phyloP scores from a whole-genome alignment of 2,888 invertebrate genomes.

The Ophioninae sp. region DNA sequence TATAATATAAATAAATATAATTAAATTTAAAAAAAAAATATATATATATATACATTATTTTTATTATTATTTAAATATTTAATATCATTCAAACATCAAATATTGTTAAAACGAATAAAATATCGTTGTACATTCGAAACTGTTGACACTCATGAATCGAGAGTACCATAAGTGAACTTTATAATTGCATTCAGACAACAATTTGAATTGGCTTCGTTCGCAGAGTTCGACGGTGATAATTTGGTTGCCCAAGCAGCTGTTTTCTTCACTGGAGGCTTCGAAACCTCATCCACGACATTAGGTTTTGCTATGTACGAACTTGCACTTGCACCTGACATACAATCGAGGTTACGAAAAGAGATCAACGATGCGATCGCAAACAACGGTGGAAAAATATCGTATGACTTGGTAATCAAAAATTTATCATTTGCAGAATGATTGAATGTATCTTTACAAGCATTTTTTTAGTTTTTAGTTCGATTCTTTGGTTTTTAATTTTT shows the following conservation, averaged over 20 bases:
- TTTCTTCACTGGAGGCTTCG: slow-evolving; percentile 76
- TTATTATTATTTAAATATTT: too few relatives aligned
- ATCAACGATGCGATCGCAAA: slow-evolving; percentile 65
- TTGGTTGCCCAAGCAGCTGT: slow-evolving; percentile 72
- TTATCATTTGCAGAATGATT: background rate
- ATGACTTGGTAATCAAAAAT: slow-evolving; percentile 70
- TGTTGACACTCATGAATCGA: background rate
- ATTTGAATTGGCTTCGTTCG: background rate
- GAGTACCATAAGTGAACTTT: background rate
- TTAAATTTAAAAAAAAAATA: too few relatives aligned
- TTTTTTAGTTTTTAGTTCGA: too few relatives aligned
- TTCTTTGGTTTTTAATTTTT: too few relatives aligned
- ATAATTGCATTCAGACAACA: background rate
- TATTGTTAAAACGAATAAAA: background rate
- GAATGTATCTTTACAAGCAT: background rate
- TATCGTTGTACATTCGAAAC: background rate
- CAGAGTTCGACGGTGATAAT: slow-evolving; percentile 73
- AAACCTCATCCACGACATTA: slow-evolving; percentile 72
- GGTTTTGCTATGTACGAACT: slow-evolving; percentile 72
- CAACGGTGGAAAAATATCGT: slow-evolving; percentile 70
- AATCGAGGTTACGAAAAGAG: slow-evolving; percentile 69
- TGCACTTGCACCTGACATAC: slow-evolving; percentile 69
- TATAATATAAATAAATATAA: too few relatives aligned
- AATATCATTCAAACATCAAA: too few relatives aligned
- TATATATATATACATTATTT: too few relatives aligned